phyloP scores from a whole-genome alignment of 2,113 vertebrate genomes.

The Tympanuchus pallidicinctus region DNA sequence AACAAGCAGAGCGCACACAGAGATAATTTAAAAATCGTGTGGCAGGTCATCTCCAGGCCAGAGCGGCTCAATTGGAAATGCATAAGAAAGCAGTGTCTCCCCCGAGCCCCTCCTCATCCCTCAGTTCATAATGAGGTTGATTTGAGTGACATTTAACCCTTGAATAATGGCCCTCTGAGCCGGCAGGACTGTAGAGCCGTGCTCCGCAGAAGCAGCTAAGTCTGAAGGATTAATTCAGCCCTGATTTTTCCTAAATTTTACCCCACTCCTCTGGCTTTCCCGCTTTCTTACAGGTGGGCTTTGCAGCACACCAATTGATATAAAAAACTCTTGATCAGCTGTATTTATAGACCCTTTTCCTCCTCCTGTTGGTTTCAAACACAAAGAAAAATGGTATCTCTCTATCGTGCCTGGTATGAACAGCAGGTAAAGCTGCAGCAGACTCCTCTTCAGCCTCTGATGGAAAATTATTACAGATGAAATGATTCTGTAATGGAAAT shows the following conservation, averaged over 20 bases:
- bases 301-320: constrained; percentile 23
- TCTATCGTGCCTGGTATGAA: constrained; percentile 55
- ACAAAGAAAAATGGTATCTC: constrained; percentile 79
- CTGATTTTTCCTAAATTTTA: constrained; percentile 55
- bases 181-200: neutral
- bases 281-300: constrained; percentile 76
- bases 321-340: constrained; percentile 72
- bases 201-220: neutral
- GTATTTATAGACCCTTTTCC: constrained; percentile 72
- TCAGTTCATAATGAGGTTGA: constrained; percentile 77
- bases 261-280: neutral
- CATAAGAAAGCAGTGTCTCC: constrained; percentile 72
- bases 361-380: constrained; percentile 72
- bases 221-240: constrained; percentile 63
- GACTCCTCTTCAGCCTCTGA: constrained; percentile 56
- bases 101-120: constrained; percentile 56
- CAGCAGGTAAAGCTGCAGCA: constrained; percentile 67
- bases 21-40: constrained; percentile 81
- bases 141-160: constrained; percentile 83
- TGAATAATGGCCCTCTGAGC: constrained; percentile 68
- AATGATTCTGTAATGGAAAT: constrained; percentile 66
- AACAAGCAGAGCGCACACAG: constrained; percentile 78
- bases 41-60: constrained; percentile 83
- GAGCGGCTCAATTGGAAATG: constrained; percentile 77
- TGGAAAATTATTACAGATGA: constrained; percentile 74